Evolutionary conservation across 2,113 vertebrate species (phyloP).

Genomic region (Stomatorhinus ivindoensis): DNA sequence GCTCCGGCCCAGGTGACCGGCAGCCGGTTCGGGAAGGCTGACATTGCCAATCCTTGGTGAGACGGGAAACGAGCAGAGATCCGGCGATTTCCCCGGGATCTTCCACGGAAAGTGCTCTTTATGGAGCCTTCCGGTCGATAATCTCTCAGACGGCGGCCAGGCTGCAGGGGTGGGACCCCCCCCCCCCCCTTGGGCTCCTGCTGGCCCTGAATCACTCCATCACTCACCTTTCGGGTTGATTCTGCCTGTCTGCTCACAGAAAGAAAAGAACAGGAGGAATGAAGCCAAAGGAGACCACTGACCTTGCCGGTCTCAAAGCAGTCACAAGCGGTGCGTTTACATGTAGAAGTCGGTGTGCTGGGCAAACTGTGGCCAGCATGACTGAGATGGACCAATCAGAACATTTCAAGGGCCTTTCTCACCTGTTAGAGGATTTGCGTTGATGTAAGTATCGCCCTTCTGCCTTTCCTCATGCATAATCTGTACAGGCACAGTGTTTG

Average conservation of each 20-base stretch:
- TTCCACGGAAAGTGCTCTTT: slow-evolving; percentile 16
- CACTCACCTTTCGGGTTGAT: neutral
- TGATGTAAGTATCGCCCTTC: neutral
- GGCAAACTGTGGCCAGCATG: neutral
- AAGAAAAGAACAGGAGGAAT: neutral
- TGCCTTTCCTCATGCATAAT: neutral
- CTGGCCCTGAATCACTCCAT: neutral
- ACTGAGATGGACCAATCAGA: neutral
- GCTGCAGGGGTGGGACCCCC: neutral
- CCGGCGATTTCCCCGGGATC: slow-evolving; percentile 16
- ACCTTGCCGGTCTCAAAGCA: neutral
- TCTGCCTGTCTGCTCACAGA: neutral
- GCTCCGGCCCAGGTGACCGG: neutral
- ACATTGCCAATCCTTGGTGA: slow-evolving; percentile 8
- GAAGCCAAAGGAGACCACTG: neutral
- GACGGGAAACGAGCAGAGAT: slow-evolving; percentile 3
- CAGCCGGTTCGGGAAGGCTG: neutral
- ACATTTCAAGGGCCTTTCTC: neutral
- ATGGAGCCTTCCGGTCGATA: slow-evolving; percentile 18
- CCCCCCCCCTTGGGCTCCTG: neutral
- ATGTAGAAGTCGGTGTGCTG: neutral
- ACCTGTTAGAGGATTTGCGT: neutral
- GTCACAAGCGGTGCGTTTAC: neutral
- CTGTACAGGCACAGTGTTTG: neutral
- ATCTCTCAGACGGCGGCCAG: neutral